Conservation (phyloP, 2,797 vertebrate genomes). For the Sebastes itinus region DNA sequence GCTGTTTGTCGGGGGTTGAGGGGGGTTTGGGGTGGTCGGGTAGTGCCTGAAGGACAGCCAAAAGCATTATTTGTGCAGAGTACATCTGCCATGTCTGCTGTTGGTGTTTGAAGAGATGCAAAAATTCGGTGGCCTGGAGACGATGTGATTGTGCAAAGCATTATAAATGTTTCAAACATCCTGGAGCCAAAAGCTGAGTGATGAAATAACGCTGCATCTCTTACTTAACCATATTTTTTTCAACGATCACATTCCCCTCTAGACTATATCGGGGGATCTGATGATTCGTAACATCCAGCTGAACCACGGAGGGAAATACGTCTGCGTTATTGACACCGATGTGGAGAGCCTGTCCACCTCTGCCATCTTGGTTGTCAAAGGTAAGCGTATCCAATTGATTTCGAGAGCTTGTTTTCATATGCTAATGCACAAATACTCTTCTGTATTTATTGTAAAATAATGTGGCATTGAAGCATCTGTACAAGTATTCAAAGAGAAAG, state of each 20-base stretch:
- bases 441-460: not conserved
- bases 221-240: slow-evolving; percentile 17
- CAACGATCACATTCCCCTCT: slow-evolving; percentile 4
- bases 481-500: not conserved
- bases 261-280: slow-evolving; percentile 92
- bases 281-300: slow-evolving; percentile 97
- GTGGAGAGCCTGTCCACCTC: slow-evolving; percentile 93
- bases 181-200: slow-evolving; percentile 25
- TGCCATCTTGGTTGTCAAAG: slow-evolving; percentile 93
- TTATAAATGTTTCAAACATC: slow-evolving; percentile 40
- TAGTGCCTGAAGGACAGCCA: slow-evolving; percentile 70
- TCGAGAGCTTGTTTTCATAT: not conserved
- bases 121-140: slow-evolving; percentile 48
- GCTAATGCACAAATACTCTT: not conserved
- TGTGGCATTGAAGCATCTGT: slow-evolving; percentile 1
- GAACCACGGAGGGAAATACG: slow-evolving; percentile 91
- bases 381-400: slow-evolving; percentile 73
- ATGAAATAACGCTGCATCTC: slow-evolving; percentile 35
- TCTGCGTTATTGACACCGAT: slow-evolving; percentile 91
- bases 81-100: slow-evolving; percentile 60
- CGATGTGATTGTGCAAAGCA: slow-evolving; percentile 30
- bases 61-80: slow-evolving; percentile 65
- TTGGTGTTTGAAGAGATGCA: slow-evolving; percentile 57
- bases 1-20: slow-evolving; percentile 31
- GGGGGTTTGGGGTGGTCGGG: slow-evolving; percentile 16